A percentile compares a stretch with the other conserved stretches of the same genome.
These are phyloP conservation scores for Cebus imitator DNA, from an alignment of 2,113 vertebrate species.

Conservation along the genomic window DNA sequence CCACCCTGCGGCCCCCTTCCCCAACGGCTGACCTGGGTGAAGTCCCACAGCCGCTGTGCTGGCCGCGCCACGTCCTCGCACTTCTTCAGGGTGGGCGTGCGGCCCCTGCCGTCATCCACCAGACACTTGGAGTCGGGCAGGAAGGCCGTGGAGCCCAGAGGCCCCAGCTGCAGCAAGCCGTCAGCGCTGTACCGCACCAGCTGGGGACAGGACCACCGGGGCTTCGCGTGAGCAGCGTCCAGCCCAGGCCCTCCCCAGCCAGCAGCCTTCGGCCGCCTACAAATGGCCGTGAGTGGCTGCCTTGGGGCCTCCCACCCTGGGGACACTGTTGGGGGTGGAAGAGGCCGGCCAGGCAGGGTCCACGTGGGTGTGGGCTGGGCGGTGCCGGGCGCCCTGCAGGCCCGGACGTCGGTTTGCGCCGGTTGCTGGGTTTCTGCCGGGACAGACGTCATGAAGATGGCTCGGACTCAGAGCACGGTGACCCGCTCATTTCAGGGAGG, in stretches of 20 bases:
- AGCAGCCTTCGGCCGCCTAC: neutral
- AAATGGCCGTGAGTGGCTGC: too few relatives aligned
- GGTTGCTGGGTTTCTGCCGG: too few relatives aligned
- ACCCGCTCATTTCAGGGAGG: neutral
- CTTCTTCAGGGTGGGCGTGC: slow-evolving; percentile 91
- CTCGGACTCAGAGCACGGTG: neutral
- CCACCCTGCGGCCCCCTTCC: rapidly evolving
- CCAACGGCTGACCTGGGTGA: slow-evolving; percentile 90
- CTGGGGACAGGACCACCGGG: neutral
- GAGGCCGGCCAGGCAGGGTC: neutral
- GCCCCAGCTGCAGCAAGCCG: slow-evolving; percentile 95
- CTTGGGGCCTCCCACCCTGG: neutral
- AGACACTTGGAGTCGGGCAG: slow-evolving; percentile 98
- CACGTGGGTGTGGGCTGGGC: neutral
- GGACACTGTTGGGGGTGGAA: neutral
- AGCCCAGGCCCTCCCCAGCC: neutral
- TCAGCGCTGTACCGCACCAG: slow-evolving; percentile 92
- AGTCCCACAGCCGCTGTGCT: slow-evolving; percentile 96
- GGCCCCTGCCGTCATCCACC: slow-evolving; percentile 92
- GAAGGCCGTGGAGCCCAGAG: slow-evolving; percentile 95
- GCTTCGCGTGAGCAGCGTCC: rapidly evolving
- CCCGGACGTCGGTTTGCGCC: neutral
- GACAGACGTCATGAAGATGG: neutral
- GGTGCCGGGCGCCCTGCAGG: rapidly evolving
- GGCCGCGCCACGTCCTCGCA: slow-evolving; percentile 90